A percentile compares a stretch with the other conserved stretches of the same genome.
phyloP scores from a whole-genome alignment of 2,113 vertebrate species.

The Falco punctatus region DNA sequence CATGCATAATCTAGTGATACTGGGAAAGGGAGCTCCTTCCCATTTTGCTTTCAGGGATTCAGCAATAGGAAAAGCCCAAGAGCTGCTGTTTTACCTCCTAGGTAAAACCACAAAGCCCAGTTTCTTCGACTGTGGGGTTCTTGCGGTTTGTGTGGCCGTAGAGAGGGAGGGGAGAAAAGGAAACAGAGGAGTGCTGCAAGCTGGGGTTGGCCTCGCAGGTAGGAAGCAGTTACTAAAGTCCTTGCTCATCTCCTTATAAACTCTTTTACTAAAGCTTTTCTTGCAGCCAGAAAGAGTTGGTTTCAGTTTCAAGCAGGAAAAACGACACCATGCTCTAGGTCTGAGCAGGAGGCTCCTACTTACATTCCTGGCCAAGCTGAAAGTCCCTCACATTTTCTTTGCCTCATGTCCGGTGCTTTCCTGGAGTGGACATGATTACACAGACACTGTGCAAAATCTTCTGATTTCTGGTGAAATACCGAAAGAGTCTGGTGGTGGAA shows the following conservation, averaged over 20 bases:
- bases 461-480: neutral
- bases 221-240: neutral
- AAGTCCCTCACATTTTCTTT: neutral
- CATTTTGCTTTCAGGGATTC: neutral
- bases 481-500: neutral
- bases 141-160: neutral
- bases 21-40: neutral
- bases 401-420: neutral
- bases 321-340: accelerated
- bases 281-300: neutral
- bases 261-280: neutral
- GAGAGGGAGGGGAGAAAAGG: neutral
- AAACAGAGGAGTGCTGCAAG: neutral
- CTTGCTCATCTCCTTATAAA: neutral
- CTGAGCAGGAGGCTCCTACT: neutral
- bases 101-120: neutral
- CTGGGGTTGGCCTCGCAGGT: no score
- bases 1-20: neutral
- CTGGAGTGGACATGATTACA: accelerated
- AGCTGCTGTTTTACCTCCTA: neutral
- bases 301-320: neutral
- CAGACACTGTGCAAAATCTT: accelerated
- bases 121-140: neutral
- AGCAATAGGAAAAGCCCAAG: neutral
- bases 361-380: neutral